phyloP scores from a whole-genome alignment of 2,113 vertebrate genomes.

The Salminus brasiliensis region DNA sequence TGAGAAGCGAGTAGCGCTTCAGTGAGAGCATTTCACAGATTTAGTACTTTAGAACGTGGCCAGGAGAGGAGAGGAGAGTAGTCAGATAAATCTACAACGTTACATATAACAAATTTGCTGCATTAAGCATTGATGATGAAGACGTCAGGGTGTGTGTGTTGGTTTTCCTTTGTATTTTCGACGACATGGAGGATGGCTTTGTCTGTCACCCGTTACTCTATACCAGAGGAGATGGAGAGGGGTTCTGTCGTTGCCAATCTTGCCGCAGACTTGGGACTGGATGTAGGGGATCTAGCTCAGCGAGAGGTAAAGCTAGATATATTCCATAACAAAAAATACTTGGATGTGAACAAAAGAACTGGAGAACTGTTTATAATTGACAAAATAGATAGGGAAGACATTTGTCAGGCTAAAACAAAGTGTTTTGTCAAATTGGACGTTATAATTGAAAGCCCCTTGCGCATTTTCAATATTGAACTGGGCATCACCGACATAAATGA shows the following conservation, averaged over 20 bases:
- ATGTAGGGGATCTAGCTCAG: slow-evolving; percentile 61
- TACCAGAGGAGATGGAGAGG: slow-evolving; percentile 79
- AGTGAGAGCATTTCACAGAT: too few relatives aligned
- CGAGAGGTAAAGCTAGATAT: slow-evolving; percentile 71
- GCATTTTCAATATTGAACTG: slow-evolving; percentile 75
- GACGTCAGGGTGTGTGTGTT: too few relatives aligned
- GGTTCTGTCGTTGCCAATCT: slow-evolving; percentile 82
- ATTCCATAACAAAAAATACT: slow-evolving; percentile 57
- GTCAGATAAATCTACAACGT: too few relatives aligned
- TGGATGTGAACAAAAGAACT: slow-evolving; percentile 71
- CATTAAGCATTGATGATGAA: too few relatives aligned
- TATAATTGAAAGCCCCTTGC: slow-evolving; percentile 69
- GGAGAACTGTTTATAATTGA: slow-evolving; percentile 68
- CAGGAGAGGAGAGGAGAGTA: too few relatives aligned
- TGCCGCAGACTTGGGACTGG: slow-evolving; percentile 79
- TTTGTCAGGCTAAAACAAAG: slow-evolving; percentile 56
- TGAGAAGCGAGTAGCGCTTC: too few relatives aligned
- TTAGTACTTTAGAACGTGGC: too few relatives aligned
- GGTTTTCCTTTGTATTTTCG: slow-evolving; percentile 67
- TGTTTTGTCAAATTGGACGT: slow-evolving; percentile 75
- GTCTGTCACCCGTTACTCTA: slow-evolving; percentile 75
- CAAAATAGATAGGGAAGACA: slow-evolving; percentile 75
- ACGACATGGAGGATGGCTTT: slow-evolving; percentile 61
- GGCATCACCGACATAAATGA: slow-evolving; percentile 72
- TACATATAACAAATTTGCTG: too few relatives aligned